These are phyloP conservation scores for Garrulus glandarius DNA, from an alignment of 2,797 vertebrate species.

Conservation along the genomic window DNA sequence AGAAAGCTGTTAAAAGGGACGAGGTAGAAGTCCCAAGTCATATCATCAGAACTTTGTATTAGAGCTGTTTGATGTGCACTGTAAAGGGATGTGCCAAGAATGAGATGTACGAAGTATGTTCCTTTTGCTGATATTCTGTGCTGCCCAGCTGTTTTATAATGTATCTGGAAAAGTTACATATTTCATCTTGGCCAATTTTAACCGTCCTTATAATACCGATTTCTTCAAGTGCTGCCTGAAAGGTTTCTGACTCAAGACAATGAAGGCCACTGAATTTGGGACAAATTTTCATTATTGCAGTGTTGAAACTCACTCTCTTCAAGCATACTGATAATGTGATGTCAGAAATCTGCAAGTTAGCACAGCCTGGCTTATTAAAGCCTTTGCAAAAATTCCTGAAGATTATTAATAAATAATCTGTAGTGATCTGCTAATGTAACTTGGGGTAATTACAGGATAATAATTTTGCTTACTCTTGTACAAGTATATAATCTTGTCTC, in stretches of 20 bases:
- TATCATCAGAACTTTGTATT: not conserved
- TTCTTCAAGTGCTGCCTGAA: not conserved
- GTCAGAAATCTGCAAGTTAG: not conserved
- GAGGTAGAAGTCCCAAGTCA: not conserved
- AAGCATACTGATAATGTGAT: not conserved
- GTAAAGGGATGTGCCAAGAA: not conserved
- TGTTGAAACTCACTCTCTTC: not conserved
- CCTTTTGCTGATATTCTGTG: not conserved
- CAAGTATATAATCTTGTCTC: constrained; percentile 5
- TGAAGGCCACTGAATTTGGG: not conserved
- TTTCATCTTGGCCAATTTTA: not conserved
- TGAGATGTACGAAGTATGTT: not conserved
- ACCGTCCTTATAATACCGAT: not conserved
- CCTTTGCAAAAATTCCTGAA: not conserved
- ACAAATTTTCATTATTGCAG: not conserved
- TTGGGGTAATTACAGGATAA: not conserved
- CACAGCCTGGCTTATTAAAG: not conserved
- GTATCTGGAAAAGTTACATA: not conserved
- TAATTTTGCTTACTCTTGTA: not conserved
- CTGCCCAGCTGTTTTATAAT: not conserved
- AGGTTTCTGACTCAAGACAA: not conserved
- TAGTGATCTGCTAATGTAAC: not conserved
- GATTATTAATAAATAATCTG: not conserved
- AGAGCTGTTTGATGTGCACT: not conserved
- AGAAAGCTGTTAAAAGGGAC: not conserved